Conservation (phyloP, 2,797 vertebrate genomes). For the Danionella dracula region DNA sequence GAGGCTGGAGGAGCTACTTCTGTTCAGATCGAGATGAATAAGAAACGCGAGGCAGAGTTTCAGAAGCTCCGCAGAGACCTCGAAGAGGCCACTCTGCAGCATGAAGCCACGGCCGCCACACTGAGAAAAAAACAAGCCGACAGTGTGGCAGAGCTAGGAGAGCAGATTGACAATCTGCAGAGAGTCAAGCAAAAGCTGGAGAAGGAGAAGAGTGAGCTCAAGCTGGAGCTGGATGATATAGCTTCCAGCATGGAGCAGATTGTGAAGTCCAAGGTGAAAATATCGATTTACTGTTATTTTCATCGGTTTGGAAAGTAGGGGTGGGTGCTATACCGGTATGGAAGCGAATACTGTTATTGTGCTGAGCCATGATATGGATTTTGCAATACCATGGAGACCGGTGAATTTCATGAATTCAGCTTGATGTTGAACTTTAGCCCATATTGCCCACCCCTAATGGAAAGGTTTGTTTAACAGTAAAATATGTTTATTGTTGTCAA, state of each 20-base stretch:
- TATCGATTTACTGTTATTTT: no score
- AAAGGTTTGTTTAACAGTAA: no score
- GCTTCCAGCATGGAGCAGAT: constrained; percentile 72
- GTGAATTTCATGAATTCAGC: no score
- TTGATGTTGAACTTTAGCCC: no score
- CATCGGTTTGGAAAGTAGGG: no score
- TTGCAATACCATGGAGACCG: no score
- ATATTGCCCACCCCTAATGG: no score
- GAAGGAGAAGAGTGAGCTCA: constrained; percentile 77
- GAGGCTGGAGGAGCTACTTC: constrained; percentile 78
- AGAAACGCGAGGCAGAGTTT: constrained; percentile 85
- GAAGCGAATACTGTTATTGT: no score
- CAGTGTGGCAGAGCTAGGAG: constrained; percentile 79
- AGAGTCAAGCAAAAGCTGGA: constrained; percentile 80
- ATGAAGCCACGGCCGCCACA: constrained; percentile 74
- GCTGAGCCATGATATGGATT: no score
- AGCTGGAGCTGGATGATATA: constrained; percentile 73
- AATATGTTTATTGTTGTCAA: no score
- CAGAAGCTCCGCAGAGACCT: constrained; percentile 83
- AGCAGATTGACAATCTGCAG: constrained; percentile 88
- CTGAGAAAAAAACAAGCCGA: constrained; percentile 85
- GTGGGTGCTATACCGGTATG: no score
- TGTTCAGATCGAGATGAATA: constrained; percentile 76
- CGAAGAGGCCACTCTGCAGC: constrained; percentile 85
- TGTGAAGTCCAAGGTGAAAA: constrained; percentile 80